Evolutionary conservation across 1,140 invertebrate species (phyloP).

Genomic region (Drosophila albomicans): DNA sequence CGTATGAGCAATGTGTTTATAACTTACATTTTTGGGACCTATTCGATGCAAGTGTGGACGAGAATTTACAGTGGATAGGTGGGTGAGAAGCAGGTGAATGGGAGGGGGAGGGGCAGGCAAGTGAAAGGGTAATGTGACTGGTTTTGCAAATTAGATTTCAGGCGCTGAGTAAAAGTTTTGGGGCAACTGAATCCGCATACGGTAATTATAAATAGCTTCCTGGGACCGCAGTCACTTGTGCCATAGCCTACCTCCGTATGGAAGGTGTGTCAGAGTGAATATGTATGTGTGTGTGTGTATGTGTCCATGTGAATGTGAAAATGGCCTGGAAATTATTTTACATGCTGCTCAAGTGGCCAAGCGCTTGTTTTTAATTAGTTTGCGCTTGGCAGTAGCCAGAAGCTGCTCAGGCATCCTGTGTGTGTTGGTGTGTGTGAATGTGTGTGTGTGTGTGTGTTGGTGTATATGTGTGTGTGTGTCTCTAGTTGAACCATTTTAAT

Average conservation of each 20-base stretch:
- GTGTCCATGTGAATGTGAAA: slow-evolving; percentile 1
- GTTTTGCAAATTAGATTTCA: slow-evolving; percentile 41
- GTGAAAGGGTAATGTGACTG: slow-evolving; percentile 2
- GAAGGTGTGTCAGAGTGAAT: background rate
- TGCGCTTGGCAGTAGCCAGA: slow-evolving; percentile 31
- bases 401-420: slow-evolving; percentile 18
- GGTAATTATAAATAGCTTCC: slow-evolving; percentile 54
- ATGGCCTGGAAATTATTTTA: slow-evolving; percentile 46
- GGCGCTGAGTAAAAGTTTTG: slow-evolving; percentile 39
- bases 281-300: background rate
- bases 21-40: background rate
- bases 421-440: background rate
- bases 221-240: slow-evolving; percentile 36
- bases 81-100: background rate
- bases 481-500: slow-evolving; percentile 48
- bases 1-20: slow-evolving; percentile 16
- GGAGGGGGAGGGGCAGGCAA: background rate
- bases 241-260: slow-evolving; percentile 8
- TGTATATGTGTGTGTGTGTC: slow-evolving; percentile 17
- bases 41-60: slow-evolving; percentile 1
- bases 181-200: slow-evolving; percentile 38
- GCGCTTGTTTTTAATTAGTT: slow-evolving; percentile 60
- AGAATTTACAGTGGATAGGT: background rate
- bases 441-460: slow-evolving; percentile 11
- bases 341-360: slow-evolving; percentile 52